Percentiles rank a stretch among this genome's conserved stretches.
phyloP scores from a whole-genome alignment of 1,140 invertebrate genomes.

The Caenorhabditis latens region DNA sequence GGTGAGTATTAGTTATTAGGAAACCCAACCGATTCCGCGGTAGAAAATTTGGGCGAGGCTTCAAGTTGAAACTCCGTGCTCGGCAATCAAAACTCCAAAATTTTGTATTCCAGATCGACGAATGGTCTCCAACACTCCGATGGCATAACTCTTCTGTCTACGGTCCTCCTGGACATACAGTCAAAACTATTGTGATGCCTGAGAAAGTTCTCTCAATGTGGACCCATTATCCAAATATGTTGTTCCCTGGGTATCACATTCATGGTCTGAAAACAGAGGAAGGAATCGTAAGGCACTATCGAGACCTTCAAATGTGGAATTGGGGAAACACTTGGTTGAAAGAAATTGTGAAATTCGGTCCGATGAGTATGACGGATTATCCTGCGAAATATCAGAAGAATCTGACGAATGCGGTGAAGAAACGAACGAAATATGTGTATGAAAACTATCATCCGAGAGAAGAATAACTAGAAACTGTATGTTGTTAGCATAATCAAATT shows the following conservation, averaged over 20 bases:
- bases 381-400: background rate
- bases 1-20: background rate
- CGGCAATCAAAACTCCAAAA: too few relatives aligned
- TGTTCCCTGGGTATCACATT: slow-evolving; percentile 21
- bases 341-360: slow-evolving; percentile 1
- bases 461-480: background rate
- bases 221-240: slow-evolving; percentile 6
- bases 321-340: slow-evolving; percentile 31
- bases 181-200: slow-evolving; percentile 17
- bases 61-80: too few relatives aligned
- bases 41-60: too few relatives aligned
- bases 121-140: slow-evolving; percentile 47
- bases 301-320: slow-evolving; percentile 49
- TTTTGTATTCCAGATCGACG: background rate
- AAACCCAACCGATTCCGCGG: too few relatives aligned
- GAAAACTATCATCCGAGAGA: slow-evolving; percentile 15
- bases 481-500: background rate
- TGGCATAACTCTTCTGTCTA: slow-evolving; percentile 7
- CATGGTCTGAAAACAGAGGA: slow-evolving; percentile 1
- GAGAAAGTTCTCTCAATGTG: slow-evolving; percentile 32
- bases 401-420: slow-evolving; percentile 29
- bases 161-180: slow-evolving; percentile 42
- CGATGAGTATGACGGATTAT: slow-evolving; percentile 18
- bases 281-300: slow-evolving; percentile 37
- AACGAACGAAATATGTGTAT: slow-evolving; percentile 52